phyloP scores from a whole-genome alignment of 1,140 invertebrate species.

The Portunus trituberculatus region DNA sequence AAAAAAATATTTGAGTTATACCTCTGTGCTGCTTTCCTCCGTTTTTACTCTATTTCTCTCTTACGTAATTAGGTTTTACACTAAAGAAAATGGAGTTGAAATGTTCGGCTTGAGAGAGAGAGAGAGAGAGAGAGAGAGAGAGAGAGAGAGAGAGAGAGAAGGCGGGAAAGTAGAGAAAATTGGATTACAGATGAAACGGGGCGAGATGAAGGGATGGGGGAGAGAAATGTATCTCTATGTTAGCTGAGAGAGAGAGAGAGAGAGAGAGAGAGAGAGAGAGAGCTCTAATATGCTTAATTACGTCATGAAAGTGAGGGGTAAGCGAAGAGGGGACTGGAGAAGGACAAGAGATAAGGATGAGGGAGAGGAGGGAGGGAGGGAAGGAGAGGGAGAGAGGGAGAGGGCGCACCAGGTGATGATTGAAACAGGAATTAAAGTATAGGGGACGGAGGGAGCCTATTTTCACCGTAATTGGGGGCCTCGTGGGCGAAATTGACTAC shows the following conservation, averaged over 20 bases:
- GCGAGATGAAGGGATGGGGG: not conserved
- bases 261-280: not conserved
- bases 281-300: not conserved
- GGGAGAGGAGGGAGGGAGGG: too few relatives aligned
- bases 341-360: not conserved
- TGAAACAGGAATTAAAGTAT: constrained; percentile 5
- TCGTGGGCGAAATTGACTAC: constrained; percentile 1
- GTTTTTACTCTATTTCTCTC: too few relatives aligned
- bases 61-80: too few relatives aligned
- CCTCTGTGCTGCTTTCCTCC: too few relatives aligned
- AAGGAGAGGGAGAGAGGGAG: not conserved
- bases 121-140: not conserved
- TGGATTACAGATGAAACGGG: not conserved
- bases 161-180: not conserved
- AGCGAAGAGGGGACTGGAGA: not conserved
- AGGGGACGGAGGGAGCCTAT: not conserved
- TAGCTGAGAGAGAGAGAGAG: constrained; percentile 8
- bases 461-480: not conserved
- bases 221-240: not conserved
- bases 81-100: too few relatives aligned
- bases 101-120: not conserved
- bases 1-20: too few relatives aligned
- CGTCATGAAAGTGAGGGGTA: not conserved
- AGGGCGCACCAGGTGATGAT: not conserved
- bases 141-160: constrained; percentile 3